Base-by-base conservation (phyloP, 2,797 vertebrate genomes). In the Myotis findleyi region DNA sequence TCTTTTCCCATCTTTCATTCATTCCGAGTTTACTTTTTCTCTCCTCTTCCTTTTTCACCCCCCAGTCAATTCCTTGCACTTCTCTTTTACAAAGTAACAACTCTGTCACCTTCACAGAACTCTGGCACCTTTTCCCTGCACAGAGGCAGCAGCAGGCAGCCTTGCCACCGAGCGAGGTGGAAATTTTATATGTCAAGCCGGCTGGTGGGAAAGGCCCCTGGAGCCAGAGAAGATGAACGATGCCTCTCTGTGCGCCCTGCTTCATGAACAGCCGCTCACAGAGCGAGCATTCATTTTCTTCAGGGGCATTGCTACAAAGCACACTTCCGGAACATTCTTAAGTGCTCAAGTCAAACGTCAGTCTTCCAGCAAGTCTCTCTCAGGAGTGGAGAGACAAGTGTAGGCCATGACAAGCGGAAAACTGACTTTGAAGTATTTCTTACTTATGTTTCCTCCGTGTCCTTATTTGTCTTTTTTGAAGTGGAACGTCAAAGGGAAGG, bases 331-430 rank as follows among this genome's bases (percentile, higher is more conserved):
- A 98, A 94, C 95, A 89, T 93, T 94, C 96, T 96, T 95, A 98
- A 98, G 92, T 57, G 38, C 96, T 97, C 91, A 92, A 97, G 95
- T 92, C 97, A 97, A 97, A 97, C 91, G 76, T 97, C 92, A 69
- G 87, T 83, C 96, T 97, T 97, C 94, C 89, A 96, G 87, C 72
- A 36, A 94, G 81, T 96, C 51, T 96, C 62, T 96, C 97, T 98
- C 93, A 95, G 94, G 97, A 98, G 96, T 94, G 92, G 69, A 66
- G 92, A 95, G 97, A 97, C 88, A 82, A 91, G 93, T 94, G 97
- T 96, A 97, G 97, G 88, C 97, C 96, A 91, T 95, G 97, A 97
- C 95, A 97, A 98, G 97, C 98, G 97, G 96, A 94, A 97, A 97
- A 97, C 92, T 95, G 94, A 96, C 92, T 98, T 93, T 96, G 92